Evolutionary conservation across 2,888 invertebrate species (phyloP).

Genomic region (Oscheius myriophilus): DNA sequence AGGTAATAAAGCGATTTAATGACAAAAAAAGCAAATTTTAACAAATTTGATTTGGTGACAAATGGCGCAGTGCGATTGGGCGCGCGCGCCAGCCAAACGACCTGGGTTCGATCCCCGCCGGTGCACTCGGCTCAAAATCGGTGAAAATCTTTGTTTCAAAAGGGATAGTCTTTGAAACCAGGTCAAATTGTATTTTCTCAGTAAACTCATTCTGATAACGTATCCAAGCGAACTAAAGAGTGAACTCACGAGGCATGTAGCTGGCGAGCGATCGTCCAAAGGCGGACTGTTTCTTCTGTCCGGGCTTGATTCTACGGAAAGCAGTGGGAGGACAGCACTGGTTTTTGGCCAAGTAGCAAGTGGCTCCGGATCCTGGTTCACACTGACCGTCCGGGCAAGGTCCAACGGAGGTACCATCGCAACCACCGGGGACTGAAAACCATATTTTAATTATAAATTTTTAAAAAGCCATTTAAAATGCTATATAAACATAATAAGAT

Average conservation of each 20-base stretch:
- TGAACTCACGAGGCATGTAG: slow-evolving; percentile 55
- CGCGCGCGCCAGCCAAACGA: no score
- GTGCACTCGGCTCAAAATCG: no score
- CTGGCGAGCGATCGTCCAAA: slow-evolving; percentile 51
- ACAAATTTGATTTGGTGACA: no score
- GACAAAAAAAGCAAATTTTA: no score
- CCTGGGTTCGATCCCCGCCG: no score
- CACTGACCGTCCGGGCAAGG: slow-evolving; percentile 57
- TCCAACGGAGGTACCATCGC: slow-evolving; percentile 42
- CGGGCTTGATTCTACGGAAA: slow-evolving; percentile 39
- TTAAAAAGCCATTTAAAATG: background rate
- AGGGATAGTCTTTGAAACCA: no score
- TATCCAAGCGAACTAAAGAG: background rate
- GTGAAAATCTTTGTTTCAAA: no score
- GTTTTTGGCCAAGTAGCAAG: slow-evolving; percentile 46
- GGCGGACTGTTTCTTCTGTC: slow-evolving; percentile 24
- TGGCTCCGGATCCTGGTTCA: slow-evolving; percentile 47
- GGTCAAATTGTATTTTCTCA: background rate
- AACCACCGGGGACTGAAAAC: slow-evolving; percentile 53
- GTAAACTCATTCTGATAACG: slow-evolving; percentile 17
- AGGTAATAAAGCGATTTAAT: no score
- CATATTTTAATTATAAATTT: background rate
- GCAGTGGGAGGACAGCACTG: slow-evolving; percentile 46
- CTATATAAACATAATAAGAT: no score
- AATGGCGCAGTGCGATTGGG: no score